A percentile compares a stretch with the other conserved stretches of the same genome.
Conservation (phyloP, 2,888 invertebrate species). For the Gibbula magus region DNA sequence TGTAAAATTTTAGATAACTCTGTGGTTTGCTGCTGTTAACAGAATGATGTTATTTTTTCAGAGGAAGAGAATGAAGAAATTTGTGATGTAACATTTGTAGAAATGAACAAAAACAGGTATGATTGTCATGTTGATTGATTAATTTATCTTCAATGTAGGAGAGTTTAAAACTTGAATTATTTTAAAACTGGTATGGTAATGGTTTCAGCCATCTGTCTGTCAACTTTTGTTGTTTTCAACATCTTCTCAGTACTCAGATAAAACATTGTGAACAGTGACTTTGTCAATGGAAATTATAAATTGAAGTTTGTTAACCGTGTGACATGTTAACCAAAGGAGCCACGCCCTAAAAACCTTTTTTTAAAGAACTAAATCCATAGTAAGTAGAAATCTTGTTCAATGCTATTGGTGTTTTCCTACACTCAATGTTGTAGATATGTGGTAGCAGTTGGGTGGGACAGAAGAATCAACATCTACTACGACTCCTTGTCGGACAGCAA, state of each 20-base stretch:
- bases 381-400: background rate
- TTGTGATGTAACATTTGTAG: slow-evolving; percentile 72
- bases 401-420: background rate
- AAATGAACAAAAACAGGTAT: slow-evolving; percentile 74
- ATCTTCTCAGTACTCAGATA: too few species aligned
- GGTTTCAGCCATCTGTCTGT: too few species aligned
- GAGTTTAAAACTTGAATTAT: too few species aligned
- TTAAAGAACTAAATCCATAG: background rate
- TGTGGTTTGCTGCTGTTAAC: too few species aligned
- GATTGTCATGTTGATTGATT: background rate
- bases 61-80: slow-evolving; percentile 71
- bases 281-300: background rate
- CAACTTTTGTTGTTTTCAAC: too few species aligned
- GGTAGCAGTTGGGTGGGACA: slow-evolving; percentile 75
- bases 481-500: slow-evolving; percentile 63
- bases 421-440: slow-evolving; percentile 64
- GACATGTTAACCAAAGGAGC: background rate
- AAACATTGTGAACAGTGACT: background rate
- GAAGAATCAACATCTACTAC: slow-evolving; percentile 74
- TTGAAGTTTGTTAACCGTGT: too few species aligned
- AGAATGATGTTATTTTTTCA: slow-evolving; percentile 46
- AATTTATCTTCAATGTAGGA: background rate
- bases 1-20: too few species aligned
- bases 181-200: too few species aligned
- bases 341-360: background rate